Evolutionary conservation across 2,797 vertebrate species (phyloP).

Genomic region (Typhlichthys subterraneus): DNA sequence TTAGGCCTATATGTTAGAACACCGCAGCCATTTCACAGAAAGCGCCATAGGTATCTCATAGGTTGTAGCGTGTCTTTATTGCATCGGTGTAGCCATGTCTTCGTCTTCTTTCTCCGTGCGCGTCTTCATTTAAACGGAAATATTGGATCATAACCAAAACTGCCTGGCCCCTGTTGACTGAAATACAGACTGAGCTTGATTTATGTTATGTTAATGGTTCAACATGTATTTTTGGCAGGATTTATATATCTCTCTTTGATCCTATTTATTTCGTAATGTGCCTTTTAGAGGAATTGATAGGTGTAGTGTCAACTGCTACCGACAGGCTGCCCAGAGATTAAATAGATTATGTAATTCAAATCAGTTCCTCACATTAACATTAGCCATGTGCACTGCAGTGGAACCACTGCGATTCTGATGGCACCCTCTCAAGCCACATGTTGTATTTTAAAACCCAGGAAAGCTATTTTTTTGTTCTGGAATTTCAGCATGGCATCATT

Average conservation of each 20-base stretch:
- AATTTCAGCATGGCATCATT: conserved; percentile 7
- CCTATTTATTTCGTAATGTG: not conserved
- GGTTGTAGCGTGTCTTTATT: conserved; percentile 30
- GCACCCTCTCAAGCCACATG: not conserved
- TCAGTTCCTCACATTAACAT: conserved; percentile 49
- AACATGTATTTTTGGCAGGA: no score
- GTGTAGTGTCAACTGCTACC: conserved; percentile 44
- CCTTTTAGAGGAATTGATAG: conserved; percentile 24
- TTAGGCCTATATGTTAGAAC: conserved; percentile 58
- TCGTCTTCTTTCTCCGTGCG: conserved; percentile 24
- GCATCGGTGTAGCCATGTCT: conserved; percentile 17
- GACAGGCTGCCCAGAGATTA: conserved; percentile 28
- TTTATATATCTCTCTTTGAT: not conserved
- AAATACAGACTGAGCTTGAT: no score
- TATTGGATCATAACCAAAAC: no score
- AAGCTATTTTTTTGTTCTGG: conserved; percentile 13
- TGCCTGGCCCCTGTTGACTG: no score
- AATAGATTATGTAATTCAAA: conserved; percentile 74
- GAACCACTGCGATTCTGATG: conserved; percentile 42
- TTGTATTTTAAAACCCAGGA: conserved; percentile 6
- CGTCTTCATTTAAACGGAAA: no score
- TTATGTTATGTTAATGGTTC: no score
- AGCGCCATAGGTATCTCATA: conserved; percentile 35
- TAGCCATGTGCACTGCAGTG: conserved; percentile 32
- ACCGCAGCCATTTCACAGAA: conserved; percentile 65